Conservation (phyloP, 2,888 invertebrate genomes). For the Chirona hameri region DNA sequence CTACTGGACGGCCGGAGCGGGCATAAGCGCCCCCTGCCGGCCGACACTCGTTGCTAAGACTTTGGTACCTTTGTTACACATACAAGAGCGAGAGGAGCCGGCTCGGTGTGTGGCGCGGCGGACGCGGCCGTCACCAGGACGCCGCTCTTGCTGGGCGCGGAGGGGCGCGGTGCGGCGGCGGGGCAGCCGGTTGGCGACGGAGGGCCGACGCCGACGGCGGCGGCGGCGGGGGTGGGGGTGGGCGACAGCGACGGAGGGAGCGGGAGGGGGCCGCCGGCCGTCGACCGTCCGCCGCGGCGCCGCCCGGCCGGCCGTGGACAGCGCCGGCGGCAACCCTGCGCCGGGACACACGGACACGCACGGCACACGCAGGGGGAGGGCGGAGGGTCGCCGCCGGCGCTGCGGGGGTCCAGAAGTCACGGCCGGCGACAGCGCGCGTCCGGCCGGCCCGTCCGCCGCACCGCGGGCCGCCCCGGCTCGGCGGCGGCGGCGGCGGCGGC, state of each 20-base stretch:
- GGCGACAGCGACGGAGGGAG: background rate
- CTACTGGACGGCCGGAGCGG: background rate
- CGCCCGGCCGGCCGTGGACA: conserved; percentile 2
- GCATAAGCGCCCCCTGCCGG: background rate
- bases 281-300: background rate
- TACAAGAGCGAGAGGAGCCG: background rate
- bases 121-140: background rate
- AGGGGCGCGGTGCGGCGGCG: background rate
- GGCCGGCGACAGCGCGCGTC: background rate
- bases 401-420: conserved; percentile 8
- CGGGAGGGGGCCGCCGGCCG: background rate
- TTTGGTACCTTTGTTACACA: conserved; percentile 24
- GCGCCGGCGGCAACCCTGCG: background rate
- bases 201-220: background rate
- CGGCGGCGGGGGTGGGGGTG: background rate
- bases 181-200: background rate
- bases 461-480: background rate
- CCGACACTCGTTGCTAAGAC: conserved; percentile 24
- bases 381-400: conserved; percentile 3
- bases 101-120: background rate
- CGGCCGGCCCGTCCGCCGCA: background rate
- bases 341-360: background rate
- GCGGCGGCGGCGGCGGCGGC: background rate
- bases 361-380: background rate
- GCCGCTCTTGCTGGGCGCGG: background rate